Evolutionary conservation across 2,888 invertebrate genomes (phyloP).

Genomic region (Microchrysa polita): DNA sequence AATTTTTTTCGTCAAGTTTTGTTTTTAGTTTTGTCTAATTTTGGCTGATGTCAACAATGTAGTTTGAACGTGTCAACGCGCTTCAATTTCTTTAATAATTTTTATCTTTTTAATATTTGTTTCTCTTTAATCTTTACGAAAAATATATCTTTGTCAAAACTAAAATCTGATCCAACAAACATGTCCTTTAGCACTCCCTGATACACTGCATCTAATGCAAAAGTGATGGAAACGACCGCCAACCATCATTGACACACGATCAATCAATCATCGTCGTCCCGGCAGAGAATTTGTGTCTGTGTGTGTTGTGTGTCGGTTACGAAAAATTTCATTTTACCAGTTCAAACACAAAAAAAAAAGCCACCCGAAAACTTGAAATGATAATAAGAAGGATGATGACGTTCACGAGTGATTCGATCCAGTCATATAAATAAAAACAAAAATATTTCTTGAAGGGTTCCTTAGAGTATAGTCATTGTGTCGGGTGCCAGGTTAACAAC

Average conservation of each 20-base stretch:
- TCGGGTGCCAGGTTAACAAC: conserved; percentile 20
- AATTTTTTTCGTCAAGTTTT: no score
- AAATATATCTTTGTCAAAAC: no score
- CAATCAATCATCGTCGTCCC: conserved; percentile 43
- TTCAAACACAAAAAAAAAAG: conserved; percentile 14
- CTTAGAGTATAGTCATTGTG: conserved; percentile 20
- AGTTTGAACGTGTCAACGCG: no score
- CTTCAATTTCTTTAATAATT: no score
- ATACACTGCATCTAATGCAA: no score
- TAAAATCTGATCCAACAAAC: no score
- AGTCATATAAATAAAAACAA: conserved; percentile 29
- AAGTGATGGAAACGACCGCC: conserved; percentile 26
- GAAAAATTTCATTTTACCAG: conserved; percentile 19
- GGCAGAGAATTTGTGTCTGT: conserved; percentile 35
- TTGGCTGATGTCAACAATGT: no score
- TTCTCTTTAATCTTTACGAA: no score
- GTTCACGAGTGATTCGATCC: conserved; percentile 13
- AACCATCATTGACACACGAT: conserved; percentile 22
- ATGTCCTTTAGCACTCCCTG: no score
- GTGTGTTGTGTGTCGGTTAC: conserved; percentile 39
- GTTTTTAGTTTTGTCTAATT: no score
- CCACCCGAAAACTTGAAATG: background rate
- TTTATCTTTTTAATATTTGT: no score
- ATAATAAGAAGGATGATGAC: conserved; percentile 20
- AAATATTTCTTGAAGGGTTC: conserved; percentile 10